These are phyloP conservation scores for Cheilosia soror DNA, from an alignment of 2,888 invertebrate genomes.

Conservation along the genomic window DNA sequence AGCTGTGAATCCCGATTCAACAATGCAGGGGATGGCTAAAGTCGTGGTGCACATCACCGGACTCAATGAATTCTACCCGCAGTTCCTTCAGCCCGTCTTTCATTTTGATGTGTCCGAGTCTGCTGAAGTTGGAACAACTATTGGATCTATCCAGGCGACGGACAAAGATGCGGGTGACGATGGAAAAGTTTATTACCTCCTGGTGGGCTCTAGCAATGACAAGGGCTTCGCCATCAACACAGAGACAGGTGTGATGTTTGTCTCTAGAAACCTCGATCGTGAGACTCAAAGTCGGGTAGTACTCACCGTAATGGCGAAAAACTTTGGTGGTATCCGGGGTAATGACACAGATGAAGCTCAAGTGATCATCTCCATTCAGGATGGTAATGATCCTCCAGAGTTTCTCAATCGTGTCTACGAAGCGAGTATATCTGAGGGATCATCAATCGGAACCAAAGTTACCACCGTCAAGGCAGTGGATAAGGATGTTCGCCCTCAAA, in stretches of 20 bases:
- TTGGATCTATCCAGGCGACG: constrained; percentile 94
- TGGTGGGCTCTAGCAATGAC: constrained; percentile 96
- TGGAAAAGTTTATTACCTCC: constrained; percentile 94
- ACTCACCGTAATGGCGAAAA: constrained; percentile 96
- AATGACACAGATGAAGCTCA: constrained; percentile 98
- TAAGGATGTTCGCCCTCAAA: constrained; percentile 95
- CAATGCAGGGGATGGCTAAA: constrained; percentile 90
- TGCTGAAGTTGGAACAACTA: constrained; percentile 92
- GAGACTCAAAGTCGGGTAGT: constrained; percentile 96
- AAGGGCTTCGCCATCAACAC: constrained; percentile 94
- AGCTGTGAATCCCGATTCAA: constrained; percentile 94
- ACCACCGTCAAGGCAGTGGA: constrained; percentile 93
- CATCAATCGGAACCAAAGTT: constrained; percentile 89
- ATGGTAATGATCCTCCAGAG: constrained; percentile 98
- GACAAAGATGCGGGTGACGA: constrained; percentile 95
- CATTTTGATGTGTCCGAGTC: constrained; percentile 97
- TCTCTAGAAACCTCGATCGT: constrained; percentile 92
- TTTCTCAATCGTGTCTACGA: constrained; percentile 92
- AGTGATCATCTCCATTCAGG: constrained; percentile 96
- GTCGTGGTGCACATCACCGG: constrained; percentile 91
- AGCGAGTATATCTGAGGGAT: constrained; percentile 92
- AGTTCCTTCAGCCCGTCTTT: constrained; percentile 94
- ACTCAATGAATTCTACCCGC: constrained; percentile 94
- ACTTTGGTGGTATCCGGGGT: constrained; percentile 95
- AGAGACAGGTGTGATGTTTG: constrained; percentile 92